Base-by-base conservation (phyloP, 2,797 vertebrate genomes). In the Nannoperca obscura region DNA sequence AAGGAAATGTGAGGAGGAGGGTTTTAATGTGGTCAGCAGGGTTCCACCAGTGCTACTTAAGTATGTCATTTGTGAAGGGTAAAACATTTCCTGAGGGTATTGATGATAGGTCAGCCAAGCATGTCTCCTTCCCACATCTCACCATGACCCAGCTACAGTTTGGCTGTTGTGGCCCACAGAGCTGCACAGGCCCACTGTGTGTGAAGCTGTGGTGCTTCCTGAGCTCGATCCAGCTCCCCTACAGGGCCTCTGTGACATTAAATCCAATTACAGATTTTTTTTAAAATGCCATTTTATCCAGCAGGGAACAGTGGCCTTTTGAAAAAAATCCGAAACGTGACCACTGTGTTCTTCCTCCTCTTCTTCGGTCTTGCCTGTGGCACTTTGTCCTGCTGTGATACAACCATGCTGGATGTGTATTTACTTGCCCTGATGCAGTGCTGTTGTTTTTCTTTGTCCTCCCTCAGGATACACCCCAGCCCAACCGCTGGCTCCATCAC, bases 401-500 rank as follows among this genome's bases (percentile, higher is more conserved):
- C 77, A 78, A 61, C 57, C 49, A 66, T 73, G 44, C 57, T 69
- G 22, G 17, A 74, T 75, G 50, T 77, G 69, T 67, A 15, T 69
- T 58, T 44, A 49, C 64, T 63, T 59, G 72, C 7, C 34, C 85
- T 93, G 81, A 85, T 80, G 76, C 64, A 42, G 40, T 66, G 30
- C 58, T 84, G 27, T 80, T 83, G 22, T 85, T 81, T 84, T 71
- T 80, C 53, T 82, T 59, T 86, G 38, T 78, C 65, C 49, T 83
- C 54, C 27, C 19, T 49, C 92, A 98, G 97, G 97, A 95, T 97
- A 90, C 96, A 97, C 86, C 97, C 97, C 73, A 97, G 95, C 84
- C 97, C 96, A 20, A 96, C 97, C 87, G 88, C 93, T 42, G 97
- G 96, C 88, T 96, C 96, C 74, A 88, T 92, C 93, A 96, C 96